Conservation (phyloP, 2,113 vertebrate genomes). For the Brachypteracias leptosomus region DNA sequence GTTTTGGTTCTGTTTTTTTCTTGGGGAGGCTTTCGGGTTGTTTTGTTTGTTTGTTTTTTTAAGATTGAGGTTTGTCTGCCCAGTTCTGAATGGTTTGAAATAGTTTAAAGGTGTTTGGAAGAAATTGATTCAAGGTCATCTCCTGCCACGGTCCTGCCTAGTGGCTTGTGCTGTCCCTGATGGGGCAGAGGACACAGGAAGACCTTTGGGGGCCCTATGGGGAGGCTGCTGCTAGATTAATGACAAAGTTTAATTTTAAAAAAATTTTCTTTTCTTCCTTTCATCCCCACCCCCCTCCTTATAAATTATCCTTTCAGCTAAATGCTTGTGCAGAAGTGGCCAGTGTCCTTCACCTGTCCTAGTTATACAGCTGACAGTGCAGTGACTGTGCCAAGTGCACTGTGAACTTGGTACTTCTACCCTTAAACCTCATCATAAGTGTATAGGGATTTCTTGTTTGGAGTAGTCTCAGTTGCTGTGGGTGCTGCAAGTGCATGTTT, state of each 20-base stretch:
- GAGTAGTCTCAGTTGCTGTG: background rate
- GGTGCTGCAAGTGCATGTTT: background rate
- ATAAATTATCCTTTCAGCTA: background rate
- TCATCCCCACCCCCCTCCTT: no score
- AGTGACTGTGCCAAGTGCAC: background rate
- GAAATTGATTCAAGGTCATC: background rate
- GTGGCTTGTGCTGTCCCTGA: background rate
- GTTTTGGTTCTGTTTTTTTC: background rate
- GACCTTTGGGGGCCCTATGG: background rate
- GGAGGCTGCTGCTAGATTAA: background rate
- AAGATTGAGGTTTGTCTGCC: background rate
- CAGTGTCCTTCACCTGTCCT: background rate
- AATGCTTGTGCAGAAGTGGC: background rate
- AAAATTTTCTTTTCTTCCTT: no score
- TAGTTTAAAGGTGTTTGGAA: background rate
- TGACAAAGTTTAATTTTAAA: background rate
- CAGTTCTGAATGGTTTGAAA: background rate
- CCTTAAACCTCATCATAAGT: background rate
- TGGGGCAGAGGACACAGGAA: background rate
- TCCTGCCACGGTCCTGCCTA: background rate
- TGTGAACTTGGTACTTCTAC: background rate
- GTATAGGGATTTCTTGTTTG: background rate
- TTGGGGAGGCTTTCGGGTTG: background rate
- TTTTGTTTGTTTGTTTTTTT: background rate
- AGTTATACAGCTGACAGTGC: background rate